These are phyloP conservation scores for Elaphurus davidianus DNA, from an alignment of 2,113 vertebrate species.

Conservation along the genomic window DNA sequence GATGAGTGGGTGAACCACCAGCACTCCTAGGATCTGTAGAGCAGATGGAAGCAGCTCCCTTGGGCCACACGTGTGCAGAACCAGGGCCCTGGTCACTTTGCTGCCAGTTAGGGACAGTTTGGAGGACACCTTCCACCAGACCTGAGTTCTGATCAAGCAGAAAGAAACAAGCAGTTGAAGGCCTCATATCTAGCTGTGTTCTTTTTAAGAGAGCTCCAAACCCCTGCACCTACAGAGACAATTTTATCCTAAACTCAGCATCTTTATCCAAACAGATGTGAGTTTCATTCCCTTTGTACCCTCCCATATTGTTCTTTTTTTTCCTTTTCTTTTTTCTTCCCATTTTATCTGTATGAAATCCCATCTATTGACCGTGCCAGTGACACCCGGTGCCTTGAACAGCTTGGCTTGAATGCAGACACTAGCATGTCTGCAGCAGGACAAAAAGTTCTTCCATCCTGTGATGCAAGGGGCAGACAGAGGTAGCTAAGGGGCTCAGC, in stretches of 20 bases:
- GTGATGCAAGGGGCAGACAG: background rate
- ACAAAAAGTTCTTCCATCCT: background rate
- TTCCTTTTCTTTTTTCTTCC: background rate
- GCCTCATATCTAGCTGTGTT: background rate
- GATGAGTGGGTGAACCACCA: accelerated
- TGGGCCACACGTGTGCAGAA: background rate
- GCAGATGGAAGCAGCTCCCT: background rate
- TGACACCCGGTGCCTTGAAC: background rate
- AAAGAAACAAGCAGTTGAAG: background rate
- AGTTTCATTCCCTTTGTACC: background rate
- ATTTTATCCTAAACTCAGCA: background rate
- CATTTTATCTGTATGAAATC: background rate
- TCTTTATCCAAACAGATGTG: background rate
- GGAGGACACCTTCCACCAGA: background rate
- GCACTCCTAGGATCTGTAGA: background rate
- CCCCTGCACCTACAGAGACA: background rate
- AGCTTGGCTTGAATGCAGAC: background rate
- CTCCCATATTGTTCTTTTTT: background rate
- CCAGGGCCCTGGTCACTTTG: background rate
- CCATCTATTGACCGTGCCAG: background rate
- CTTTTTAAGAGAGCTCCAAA: background rate
- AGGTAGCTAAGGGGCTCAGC: background rate
- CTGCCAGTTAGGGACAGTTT: background rate
- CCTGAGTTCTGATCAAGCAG: background rate
- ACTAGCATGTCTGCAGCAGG: background rate